phyloP scores from a whole-genome alignment of 2,888 invertebrate species.

The Drosophila subquinaria region DNA sequence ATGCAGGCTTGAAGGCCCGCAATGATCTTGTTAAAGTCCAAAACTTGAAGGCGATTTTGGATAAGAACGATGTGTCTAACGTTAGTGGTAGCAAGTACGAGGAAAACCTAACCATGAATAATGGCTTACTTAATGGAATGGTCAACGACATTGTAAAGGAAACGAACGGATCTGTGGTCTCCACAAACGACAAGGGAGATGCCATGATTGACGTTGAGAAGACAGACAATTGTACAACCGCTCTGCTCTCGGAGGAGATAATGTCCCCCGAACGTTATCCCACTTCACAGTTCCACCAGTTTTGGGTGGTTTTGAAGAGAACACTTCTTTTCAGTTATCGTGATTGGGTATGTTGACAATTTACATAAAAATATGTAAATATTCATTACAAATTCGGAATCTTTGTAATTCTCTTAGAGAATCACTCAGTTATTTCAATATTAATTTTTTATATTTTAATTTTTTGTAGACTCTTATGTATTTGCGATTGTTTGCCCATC shows the following conservation, averaged over 20 bases:
- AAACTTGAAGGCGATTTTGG: conserved; percentile 85
- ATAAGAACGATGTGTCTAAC: conserved; percentile 87
- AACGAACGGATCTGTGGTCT: conserved; percentile 63
- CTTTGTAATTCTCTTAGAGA: too few species aligned
- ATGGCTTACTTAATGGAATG: conserved; percentile 86
- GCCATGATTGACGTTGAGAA: conserved; percentile 87
- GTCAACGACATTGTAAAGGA: conserved; percentile 88
- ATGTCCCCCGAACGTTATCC: conserved; percentile 91
- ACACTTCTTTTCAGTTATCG: conserved; percentile 93
- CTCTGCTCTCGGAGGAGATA: conserved; percentile 88
- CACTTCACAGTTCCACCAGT: conserved; percentile 93
- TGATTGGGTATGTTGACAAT: conserved; percentile 90
- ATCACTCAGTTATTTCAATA: too few species aligned
- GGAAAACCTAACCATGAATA: conserved; percentile 83
- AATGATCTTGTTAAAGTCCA: conserved; percentile 87
- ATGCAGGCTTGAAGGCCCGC: conserved; percentile 87
- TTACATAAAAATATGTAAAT: background rate
- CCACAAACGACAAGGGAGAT: conserved; percentile 83
- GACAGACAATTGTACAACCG: conserved; percentile 89
- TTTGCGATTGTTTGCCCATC: conserved; percentile 96
- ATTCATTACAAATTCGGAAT: too few species aligned
- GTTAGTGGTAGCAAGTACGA: conserved; percentile 82
- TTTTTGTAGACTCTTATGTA: conserved; percentile 94
- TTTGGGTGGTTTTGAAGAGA: conserved; percentile 94
- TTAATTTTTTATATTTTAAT: background rate